phyloP scores from a whole-genome alignment of 2,888 invertebrate genomes.

The Napeogenes inachia region DNA sequence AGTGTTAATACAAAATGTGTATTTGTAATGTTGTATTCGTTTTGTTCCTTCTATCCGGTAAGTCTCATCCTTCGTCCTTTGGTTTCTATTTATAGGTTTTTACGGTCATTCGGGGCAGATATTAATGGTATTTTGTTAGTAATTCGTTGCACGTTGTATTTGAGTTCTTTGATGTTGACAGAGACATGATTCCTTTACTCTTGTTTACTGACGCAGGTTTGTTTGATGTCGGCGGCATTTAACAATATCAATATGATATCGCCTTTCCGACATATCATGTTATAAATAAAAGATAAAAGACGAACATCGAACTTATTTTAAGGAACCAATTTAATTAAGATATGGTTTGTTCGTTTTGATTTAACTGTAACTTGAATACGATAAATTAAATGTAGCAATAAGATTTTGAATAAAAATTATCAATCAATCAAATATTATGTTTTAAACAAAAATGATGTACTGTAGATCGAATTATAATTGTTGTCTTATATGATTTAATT shows the following conservation, averaged over 20 bases:
- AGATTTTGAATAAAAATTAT: too few species aligned
- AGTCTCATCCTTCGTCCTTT: conserved; percentile 64
- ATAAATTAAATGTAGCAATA: too few species aligned
- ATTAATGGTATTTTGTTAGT: conserved; percentile 59
- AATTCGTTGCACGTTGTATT: conserved; percentile 38
- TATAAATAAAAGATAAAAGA: conserved; percentile 5
- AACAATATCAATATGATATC: conserved; percentile 9
- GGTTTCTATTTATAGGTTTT: conserved; percentile 62
- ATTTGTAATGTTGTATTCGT: conserved; percentile 51
- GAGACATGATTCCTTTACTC: neutral
- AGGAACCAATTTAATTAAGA: too few species aligned
- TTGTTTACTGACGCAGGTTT: conserved; percentile 21
- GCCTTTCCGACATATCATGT: neutral
- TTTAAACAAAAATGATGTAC: too few species aligned
- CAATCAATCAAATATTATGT: too few species aligned
- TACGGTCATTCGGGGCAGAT: conserved; percentile 62
- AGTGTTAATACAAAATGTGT: conserved; percentile 52
- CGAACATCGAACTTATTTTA: too few species aligned
- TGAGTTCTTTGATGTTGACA: conserved; percentile 40
- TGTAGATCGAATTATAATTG: too few species aligned
- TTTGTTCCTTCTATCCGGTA: conserved; percentile 63
- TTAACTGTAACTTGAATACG: too few species aligned
- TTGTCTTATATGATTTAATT: too few species aligned
- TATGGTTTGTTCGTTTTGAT: too few species aligned
- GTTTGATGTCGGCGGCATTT: conserved; percentile 23